These are phyloP conservation scores for Brassicogethes aeneus DNA, from an alignment of 2,888 invertebrate species.

Conservation along the genomic window DNA sequence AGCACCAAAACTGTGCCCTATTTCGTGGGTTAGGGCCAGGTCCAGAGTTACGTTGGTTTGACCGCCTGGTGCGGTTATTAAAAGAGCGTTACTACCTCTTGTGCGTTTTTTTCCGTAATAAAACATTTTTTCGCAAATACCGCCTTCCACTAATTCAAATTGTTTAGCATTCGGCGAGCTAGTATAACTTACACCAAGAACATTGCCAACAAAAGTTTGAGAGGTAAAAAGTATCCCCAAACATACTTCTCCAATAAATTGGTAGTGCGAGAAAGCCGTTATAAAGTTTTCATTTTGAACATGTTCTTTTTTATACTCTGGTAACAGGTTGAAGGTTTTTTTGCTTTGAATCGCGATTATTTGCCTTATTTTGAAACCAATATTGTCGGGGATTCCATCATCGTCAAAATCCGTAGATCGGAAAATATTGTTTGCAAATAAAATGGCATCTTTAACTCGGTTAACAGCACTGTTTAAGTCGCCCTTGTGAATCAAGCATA, in stretches of 20 bases:
- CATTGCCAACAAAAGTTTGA: conserved; percentile 42
- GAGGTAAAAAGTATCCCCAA: conserved; percentile 47
- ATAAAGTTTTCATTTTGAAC: conserved; percentile 42
- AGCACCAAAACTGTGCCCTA: conserved; percentile 48
- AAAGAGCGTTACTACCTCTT: neutral
- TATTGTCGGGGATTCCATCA: conserved; percentile 47
- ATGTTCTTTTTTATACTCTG: conserved; percentile 26
- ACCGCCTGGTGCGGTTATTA: neutral
- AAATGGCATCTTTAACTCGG: conserved; percentile 44
- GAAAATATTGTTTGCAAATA: conserved; percentile 47
- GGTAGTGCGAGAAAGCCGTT: conserved; percentile 40
- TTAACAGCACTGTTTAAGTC: conserved; percentile 41
- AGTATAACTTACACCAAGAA: conserved; percentile 40
- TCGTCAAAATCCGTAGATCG: conserved; percentile 48
- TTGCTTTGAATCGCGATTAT: conserved; percentile 41
- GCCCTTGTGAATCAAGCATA: conserved; percentile 41
- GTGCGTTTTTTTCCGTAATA: neutral
- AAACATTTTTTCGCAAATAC: neutral
- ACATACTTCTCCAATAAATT: conserved; percentile 44
- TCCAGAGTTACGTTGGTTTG: conserved; percentile 43
- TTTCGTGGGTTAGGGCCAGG: conserved; percentile 27
- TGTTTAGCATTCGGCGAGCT: conserved; percentile 30
- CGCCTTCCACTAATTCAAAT: neutral
- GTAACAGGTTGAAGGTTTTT: conserved; percentile 40
- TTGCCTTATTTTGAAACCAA: conserved; percentile 47